A percentile compares a stretch with the other conserved stretches of the same genome.
These are phyloP conservation scores for Incurvaria masculella DNA, from an alignment of 2,888 invertebrate species.

Conservation along the genomic window DNA sequence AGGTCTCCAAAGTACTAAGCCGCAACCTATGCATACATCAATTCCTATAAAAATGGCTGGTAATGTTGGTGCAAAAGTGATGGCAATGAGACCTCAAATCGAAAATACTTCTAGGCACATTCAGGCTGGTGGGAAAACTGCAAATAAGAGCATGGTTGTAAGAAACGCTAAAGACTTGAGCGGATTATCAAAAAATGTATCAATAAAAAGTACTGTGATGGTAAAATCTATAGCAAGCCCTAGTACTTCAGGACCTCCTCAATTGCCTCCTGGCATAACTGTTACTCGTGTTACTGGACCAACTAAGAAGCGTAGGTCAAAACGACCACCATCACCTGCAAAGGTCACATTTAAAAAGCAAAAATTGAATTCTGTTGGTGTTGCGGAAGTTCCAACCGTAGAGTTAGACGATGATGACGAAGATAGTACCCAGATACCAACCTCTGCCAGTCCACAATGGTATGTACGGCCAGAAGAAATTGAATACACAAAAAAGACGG, in stretches of 20 bases:
- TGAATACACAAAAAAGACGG: neutral
- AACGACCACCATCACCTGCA: neutral
- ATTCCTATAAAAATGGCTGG: too few species aligned
- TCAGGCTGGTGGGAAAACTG: too few species aligned
- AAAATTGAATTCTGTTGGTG: slow-evolving; percentile 10
- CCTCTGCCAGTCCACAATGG: slow-evolving; percentile 32
- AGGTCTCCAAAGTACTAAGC: too few species aligned
- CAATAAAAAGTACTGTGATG: too few species aligned
- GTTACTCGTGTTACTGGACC: slow-evolving; percentile 21
- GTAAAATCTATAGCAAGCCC: too few species aligned
- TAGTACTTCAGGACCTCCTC: slow-evolving; percentile 10
- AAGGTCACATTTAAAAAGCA: slow-evolving; percentile 12
- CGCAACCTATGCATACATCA: too few species aligned
- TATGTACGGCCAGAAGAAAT: slow-evolving; percentile 41
- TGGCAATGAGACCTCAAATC: too few species aligned
- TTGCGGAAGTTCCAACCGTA: slow-evolving; percentile 27
- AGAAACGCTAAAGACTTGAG: too few species aligned
- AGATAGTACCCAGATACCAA: slow-evolving; percentile 12
- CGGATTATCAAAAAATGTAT: too few species aligned
- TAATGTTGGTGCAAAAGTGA: too few species aligned
- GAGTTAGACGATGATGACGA: slow-evolving; percentile 42
- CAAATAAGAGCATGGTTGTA: too few species aligned
- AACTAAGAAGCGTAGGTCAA: neutral
- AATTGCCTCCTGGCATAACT: slow-evolving; percentile 35
- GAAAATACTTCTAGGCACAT: too few species aligned